Conservation (phyloP, 1,140 invertebrate genomes). For the Zaprionus davidi region DNA sequence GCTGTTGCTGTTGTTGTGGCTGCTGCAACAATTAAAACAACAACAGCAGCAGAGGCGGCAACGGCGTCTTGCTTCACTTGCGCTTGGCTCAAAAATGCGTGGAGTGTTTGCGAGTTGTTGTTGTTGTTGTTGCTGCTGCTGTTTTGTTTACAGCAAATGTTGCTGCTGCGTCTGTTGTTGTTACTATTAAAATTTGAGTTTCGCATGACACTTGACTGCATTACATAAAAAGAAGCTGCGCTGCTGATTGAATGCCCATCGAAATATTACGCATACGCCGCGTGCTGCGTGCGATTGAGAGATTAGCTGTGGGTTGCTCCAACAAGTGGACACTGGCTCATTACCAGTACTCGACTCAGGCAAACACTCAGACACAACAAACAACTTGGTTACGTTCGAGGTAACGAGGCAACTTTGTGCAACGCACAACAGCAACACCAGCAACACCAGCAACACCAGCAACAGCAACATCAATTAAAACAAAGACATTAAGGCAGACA, state of each 20-base stretch:
- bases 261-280: conserved; percentile 50
- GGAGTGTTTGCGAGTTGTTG: conserved; percentile 41
- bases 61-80: conserved; percentile 54
- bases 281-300: conserved; percentile 24
- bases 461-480: conserved; percentile 43
- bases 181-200: conserved; percentile 46
- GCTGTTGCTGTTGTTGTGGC: conserved; percentile 21
- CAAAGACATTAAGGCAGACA: conserved; percentile 28
- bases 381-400: conserved; percentile 42
- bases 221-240: conserved; percentile 63
- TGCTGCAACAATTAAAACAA: conserved; percentile 72
- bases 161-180: conserved; percentile 29
- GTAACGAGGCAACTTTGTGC: conserved; percentile 21
- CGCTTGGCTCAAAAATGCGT: conserved; percentile 64
- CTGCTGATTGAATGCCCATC: conserved; percentile 37
- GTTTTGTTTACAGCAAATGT: conserved; percentile 25
- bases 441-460: conserved; percentile 11
- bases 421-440: conserved; percentile 23
- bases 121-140: conserved; percentile 5
- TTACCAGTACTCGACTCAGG: conserved; percentile 23
- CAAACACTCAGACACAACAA: conserved; percentile 27
- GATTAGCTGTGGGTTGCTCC: conserved; percentile 23
- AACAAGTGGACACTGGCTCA: conserved; percentile 25
- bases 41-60: conserved; percentile 50
- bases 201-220: conserved; percentile 67